phyloP scores from a whole-genome alignment of 2,888 invertebrate genomes.

The Euzophera pinguis region DNA sequence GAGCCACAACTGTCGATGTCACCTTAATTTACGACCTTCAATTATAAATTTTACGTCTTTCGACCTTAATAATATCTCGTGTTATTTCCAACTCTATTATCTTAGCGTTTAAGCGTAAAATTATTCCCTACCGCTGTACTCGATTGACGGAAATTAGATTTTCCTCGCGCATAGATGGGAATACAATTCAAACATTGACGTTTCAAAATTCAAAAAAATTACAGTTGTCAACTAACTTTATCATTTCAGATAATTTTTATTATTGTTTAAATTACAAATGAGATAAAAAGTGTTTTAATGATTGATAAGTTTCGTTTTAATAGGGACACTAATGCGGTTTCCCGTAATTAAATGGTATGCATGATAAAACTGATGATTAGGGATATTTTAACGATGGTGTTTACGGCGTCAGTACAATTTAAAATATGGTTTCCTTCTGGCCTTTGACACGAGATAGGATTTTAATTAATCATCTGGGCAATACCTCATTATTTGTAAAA shows the following conservation, averaged over 20 bases:
- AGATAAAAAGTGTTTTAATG: slow-evolving; percentile 47
- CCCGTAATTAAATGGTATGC: slow-evolving; percentile 66
- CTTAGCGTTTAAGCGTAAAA: slow-evolving; percentile 17
- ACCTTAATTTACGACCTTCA: slow-evolving; percentile 80
- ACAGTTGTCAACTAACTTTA: background rate
- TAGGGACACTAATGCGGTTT: slow-evolving; percentile 53
- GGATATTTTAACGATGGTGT: slow-evolving; percentile 47
- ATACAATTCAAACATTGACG: slow-evolving; percentile 18
- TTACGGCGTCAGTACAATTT: slow-evolving; percentile 33
- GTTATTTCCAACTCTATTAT: slow-evolving; percentile 25
- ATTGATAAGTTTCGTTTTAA: slow-evolving; percentile 51
- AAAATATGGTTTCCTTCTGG: slow-evolving; percentile 57
- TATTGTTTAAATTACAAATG: slow-evolving; percentile 35
- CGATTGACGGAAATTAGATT: slow-evolving; percentile 24
- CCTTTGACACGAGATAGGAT: slow-evolving; percentile 66
- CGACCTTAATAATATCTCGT: slow-evolving; percentile 19
- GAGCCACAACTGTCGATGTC: slow-evolving; percentile 79
- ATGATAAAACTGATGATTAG: slow-evolving; percentile 63
- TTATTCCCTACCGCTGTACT: background rate
- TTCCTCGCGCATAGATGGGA: slow-evolving; percentile 19
- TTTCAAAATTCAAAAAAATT: slow-evolving; percentile 12
- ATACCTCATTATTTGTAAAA: background rate
- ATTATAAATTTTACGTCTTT: slow-evolving; percentile 75
- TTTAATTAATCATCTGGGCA: slow-evolving; percentile 23
- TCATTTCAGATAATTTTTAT: slow-evolving; percentile 4